A percentile compares a stretch with the other conserved stretches of the same genome.
These are phyloP conservation scores for Pogona vitticeps DNA, from an alignment of 2,113 vertebrate genomes.

Conservation along the genomic window DNA sequence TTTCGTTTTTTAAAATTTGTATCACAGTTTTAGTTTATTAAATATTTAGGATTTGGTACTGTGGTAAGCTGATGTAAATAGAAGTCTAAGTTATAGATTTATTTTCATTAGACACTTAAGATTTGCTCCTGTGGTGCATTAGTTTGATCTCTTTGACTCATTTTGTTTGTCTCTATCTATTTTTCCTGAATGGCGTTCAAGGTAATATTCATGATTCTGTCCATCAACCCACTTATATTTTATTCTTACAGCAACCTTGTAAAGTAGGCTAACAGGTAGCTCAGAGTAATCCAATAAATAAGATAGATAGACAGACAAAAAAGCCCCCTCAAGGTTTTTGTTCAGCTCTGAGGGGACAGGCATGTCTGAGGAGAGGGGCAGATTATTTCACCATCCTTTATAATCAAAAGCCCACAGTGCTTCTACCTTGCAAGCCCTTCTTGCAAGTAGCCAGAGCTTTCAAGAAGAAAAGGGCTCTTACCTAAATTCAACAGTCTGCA, in stretches of 20 bases:
- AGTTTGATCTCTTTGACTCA: neutral
- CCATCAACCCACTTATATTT: neutral
- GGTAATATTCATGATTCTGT: neutral
- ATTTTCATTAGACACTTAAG: conserved; percentile 54
- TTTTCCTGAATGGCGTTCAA: neutral
- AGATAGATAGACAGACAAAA: no score
- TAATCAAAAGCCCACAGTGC: no score
- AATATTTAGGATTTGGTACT: conserved; percentile 52
- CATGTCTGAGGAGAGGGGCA: no score
- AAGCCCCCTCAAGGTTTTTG: no score
- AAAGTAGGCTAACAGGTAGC: neutral
- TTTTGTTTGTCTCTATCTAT: neutral
- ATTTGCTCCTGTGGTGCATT: conserved; percentile 51
- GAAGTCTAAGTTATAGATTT: conserved; percentile 15
- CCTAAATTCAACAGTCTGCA: neutral
- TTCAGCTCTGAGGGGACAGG: no score
- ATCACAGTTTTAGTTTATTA: conserved; percentile 59
- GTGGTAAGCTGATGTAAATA: neutral
- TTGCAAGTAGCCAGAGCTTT: neutral
- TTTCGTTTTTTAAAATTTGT: conserved; percentile 47
- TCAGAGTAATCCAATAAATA: neutral
- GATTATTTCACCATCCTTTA: no score
- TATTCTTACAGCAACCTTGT: no score
- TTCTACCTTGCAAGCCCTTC: no score
- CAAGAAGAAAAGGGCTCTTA: neutral